These are phyloP conservation scores for Tauraco erythrolophus DNA, from an alignment of 2,113 vertebrate species.

Conservation along the genomic window DNA sequence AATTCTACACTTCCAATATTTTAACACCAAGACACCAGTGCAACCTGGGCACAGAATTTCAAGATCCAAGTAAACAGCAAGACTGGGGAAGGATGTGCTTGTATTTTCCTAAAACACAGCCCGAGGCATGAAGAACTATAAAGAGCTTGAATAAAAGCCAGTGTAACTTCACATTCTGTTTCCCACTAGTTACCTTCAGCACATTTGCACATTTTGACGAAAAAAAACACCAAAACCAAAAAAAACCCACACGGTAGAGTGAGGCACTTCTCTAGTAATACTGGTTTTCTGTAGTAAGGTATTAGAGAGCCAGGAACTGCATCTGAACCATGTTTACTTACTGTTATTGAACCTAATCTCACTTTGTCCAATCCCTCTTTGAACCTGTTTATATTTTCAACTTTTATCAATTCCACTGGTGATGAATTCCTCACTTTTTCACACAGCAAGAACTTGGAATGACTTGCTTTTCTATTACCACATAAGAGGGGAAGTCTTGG, in stretches of 20 bases:
- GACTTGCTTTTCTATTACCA: not conserved
- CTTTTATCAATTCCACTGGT: not conserved
- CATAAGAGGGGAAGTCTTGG: fast-evolving
- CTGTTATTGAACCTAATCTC: not conserved
- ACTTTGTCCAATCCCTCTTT: not conserved
- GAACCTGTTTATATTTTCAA: not conserved
- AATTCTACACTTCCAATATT: not conserved
- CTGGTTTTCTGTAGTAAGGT: not conserved
- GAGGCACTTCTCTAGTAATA: not conserved
- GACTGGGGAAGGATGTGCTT: not conserved
- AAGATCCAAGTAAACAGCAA: not conserved
- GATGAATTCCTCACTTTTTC: not conserved
- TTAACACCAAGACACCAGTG: not conserved
- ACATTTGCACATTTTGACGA: not conserved
- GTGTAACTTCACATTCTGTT: not conserved
- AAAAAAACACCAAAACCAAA: not conserved
- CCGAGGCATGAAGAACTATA: not conserved
- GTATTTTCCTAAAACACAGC: not conserved
- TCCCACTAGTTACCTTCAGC: not conserved
- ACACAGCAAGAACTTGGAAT: not conserved
- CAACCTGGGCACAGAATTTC: not conserved
- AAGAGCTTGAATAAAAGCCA: not conserved
- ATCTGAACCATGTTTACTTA: not conserved
- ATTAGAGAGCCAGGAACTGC: not conserved
- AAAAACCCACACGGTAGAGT: not conserved